A percentile compares a stretch with the other conserved stretches of the same genome.
Evolutionary conservation across 2,888 invertebrate species (phyloP).

Genomic region (Dryobotodes eremita): DNA sequence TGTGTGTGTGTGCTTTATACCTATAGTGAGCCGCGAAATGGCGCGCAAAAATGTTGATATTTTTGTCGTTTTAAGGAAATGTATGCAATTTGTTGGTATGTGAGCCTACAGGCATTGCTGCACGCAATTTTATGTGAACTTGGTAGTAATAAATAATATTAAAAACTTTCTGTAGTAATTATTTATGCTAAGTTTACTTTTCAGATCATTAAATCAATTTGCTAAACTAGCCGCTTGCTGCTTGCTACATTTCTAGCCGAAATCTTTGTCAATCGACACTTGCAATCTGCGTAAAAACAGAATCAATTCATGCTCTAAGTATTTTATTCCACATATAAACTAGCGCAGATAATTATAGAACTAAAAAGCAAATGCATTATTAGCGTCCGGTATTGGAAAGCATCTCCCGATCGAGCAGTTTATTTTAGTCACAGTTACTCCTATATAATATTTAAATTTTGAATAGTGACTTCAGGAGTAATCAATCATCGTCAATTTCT

Average conservation of each 20-base stretch:
- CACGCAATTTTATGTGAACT: slow-evolving; percentile 27
- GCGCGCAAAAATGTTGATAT: slow-evolving; percentile 27
- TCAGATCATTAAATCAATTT: background rate
- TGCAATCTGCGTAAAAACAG: background rate
- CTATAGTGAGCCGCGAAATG: slow-evolving; percentile 15
- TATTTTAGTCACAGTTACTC: slow-evolving; percentile 61
- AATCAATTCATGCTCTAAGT: background rate
- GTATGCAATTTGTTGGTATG: slow-evolving; percentile 46
- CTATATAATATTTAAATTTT: slow-evolving; percentile 41
- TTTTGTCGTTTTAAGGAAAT: slow-evolving; percentile 26
- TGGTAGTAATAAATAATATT: slow-evolving; percentile 14
- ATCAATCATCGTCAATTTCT: slow-evolving; percentile 55
- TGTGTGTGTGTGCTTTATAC: slow-evolving; percentile 36
- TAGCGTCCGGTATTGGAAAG: slow-evolving; percentile 53
- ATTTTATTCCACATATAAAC: slow-evolving; percentile 23
- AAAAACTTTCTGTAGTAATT: background rate
- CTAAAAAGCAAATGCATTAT: slow-evolving; percentile 34
- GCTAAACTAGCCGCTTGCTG: background rate
- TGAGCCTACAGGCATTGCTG: slow-evolving; percentile 30
- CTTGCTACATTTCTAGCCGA: background rate
- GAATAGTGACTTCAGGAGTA: slow-evolving; percentile 55
- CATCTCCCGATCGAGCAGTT: slow-evolving; percentile 42
- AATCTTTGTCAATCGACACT: slow-evolving; percentile 7
- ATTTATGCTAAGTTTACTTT: background rate
- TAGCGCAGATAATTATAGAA: slow-evolving; percentile 20